A percentile compares a stretch with the other conserved stretches of the same genome.
Evolutionary conservation across 2,113 vertebrate species (phyloP).

Genomic region (Elephas maximus): DNA sequence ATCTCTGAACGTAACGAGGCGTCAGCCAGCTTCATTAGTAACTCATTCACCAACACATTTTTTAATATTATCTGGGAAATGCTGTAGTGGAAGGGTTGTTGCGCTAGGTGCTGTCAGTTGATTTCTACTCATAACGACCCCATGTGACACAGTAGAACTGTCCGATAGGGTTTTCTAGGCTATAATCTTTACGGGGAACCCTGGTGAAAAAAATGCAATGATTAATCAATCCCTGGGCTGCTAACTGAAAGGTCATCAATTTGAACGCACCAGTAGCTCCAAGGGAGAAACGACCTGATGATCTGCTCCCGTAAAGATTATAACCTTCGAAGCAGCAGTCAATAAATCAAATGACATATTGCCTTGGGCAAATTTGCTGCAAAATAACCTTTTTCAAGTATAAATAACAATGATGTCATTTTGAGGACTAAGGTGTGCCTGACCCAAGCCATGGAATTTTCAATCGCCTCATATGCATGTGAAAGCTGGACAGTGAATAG

Average conservation of each 20-base stretch:
- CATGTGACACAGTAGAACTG: background rate
- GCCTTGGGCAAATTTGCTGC: no score
- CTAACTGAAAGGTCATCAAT: background rate
- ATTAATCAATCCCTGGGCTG: background rate
- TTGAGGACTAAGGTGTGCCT: no score
- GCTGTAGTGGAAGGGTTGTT: background rate
- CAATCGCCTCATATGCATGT: no score
- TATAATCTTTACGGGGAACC: background rate
- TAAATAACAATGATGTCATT: no score
- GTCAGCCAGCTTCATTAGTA: background rate
- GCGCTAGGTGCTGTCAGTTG: background rate
- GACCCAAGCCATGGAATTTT: no score
- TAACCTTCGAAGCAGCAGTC: background rate
- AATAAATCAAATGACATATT: no score
- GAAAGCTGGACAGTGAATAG: no score
- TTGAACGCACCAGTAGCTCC: background rate
- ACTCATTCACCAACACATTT: background rate
- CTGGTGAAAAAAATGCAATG: background rate
- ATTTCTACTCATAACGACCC: background rate
- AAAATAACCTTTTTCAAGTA: no score
- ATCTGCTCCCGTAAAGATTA: background rate
- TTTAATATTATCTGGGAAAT: conserved; percentile 10
- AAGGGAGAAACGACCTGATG: background rate
- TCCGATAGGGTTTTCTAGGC: background rate
- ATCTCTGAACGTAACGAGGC: background rate